Percentiles rank a stretch among this genome's conserved stretches.
Conservation (phyloP, 2,797 vertebrate genomes). For the Melanotaenia pygmaea region DNA sequence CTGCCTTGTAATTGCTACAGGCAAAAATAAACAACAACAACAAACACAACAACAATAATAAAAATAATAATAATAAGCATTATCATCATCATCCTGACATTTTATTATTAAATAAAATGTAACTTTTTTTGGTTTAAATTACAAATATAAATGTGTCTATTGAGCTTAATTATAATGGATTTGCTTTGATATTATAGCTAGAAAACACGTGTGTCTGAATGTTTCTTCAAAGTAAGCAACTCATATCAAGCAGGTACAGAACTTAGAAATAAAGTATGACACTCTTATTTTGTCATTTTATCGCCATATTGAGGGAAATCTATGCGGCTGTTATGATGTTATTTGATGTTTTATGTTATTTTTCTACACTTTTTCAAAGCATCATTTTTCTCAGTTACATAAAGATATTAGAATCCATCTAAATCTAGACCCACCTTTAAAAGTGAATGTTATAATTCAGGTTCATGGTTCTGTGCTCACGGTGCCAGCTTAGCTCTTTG, state of each 20-base stretch:
- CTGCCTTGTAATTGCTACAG: background rate
- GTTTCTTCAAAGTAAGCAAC: background rate
- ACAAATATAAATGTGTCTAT: too few species aligned
- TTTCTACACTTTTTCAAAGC: background rate
- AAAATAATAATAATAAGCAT: too few species aligned
- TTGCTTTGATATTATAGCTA: background rate
- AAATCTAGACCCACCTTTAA: conserved; percentile 22
- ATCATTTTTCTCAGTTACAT: conserved; percentile 8
- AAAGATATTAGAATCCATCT: conserved; percentile 7
- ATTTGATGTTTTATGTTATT: background rate
- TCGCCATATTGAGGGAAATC: background rate
- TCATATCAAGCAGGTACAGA: background rate
- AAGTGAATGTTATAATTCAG: conserved; percentile 29
- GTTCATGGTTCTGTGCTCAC: conserved; percentile 20
- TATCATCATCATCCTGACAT: too few species aligned
- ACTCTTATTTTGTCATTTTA: background rate
- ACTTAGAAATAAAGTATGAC: background rate
- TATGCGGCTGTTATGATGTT: background rate
- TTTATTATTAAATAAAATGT: too few species aligned
- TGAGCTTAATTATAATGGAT: background rate
- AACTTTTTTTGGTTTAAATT: too few species aligned
- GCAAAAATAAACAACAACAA: background rate
- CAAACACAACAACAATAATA: background rate
- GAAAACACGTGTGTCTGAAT: background rate
- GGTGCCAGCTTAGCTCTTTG: conserved; percentile 58